Conservation (phyloP, 2,888 invertebrate species). For the Argynnis bischoffii region DNA sequence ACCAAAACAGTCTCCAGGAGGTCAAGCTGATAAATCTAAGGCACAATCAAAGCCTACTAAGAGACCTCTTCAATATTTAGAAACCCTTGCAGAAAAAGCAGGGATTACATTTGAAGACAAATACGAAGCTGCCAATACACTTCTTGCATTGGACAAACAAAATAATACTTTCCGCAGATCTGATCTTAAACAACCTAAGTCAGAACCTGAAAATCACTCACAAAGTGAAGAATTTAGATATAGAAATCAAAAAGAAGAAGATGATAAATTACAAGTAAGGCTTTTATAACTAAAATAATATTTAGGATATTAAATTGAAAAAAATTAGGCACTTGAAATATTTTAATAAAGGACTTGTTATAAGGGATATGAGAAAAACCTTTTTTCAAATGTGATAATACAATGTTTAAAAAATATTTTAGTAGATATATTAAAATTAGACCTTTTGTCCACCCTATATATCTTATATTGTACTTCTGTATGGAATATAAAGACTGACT, state of each 20-base stretch:
- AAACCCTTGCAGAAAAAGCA: constrained; percentile 88
- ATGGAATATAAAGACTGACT: no score
- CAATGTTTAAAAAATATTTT: neutral
- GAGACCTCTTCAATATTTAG: constrained; percentile 84
- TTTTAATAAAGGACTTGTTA: neutral
- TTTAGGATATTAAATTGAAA: neutral
- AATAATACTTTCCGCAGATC: constrained; percentile 74
- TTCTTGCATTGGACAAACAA: constrained; percentile 85
- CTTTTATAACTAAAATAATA: neutral
- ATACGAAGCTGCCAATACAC: constrained; percentile 86
- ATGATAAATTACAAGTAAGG: constrained; percentile 72
- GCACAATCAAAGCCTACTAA: constrained; percentile 58
- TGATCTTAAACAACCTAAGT: constrained; percentile 69
- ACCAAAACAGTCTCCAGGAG: constrained; percentile 64
- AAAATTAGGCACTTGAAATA: neutral
- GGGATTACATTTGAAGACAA: constrained; percentile 89
- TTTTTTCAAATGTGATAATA: neutral
- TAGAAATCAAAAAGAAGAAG: constrained; percentile 73
- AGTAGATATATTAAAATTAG: no score
- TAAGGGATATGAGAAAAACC: no score
- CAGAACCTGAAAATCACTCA: constrained; percentile 64
- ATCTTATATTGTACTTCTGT: no score
- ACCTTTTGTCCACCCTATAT: no score
- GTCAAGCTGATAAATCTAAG: constrained; percentile 62
- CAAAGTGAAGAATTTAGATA: constrained; percentile 69